A percentile compares a stretch with the other conserved stretches of the same genome.
phyloP scores from a whole-genome alignment of 2,888 invertebrate species.

The Athrips mouffetella region DNA sequence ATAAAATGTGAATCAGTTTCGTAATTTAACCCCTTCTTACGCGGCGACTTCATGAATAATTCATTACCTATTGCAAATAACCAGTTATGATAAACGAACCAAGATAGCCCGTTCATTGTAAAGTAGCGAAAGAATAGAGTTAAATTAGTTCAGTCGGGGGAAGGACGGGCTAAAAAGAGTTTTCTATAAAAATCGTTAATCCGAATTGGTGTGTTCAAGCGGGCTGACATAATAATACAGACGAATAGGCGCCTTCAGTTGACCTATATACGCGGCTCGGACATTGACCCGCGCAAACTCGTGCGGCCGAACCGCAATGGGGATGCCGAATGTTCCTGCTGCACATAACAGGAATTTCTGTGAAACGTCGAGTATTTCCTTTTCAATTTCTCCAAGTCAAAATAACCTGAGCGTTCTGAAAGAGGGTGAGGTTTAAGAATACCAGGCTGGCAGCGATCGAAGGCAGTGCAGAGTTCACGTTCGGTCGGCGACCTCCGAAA shows the following conservation, averaged over 20 bases:
- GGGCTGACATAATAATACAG: constrained; percentile 66
- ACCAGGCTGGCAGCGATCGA: constrained; percentile 42
- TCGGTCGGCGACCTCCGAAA: constrained; percentile 71
- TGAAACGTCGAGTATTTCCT: neutral
- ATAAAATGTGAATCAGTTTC: constrained; percentile 28
- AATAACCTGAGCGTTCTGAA: neutral
- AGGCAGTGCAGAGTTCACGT: constrained; percentile 64
- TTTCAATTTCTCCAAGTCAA: neutral
- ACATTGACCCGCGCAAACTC: constrained; percentile 64
- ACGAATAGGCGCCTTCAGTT: constrained; percentile 68
- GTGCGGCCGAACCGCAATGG: constrained; percentile 42
- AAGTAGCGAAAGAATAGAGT: constrained; percentile 36
- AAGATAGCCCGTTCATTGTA: constrained; percentile 27
- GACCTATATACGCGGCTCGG: constrained; percentile 70
- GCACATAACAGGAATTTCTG: neutral
- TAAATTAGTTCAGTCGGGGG: constrained; percentile 42
- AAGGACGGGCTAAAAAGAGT: constrained; percentile 40
- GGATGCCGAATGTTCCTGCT: constrained; percentile 36
- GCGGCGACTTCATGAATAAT: constrained; percentile 43
- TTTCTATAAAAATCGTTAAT: constrained; percentile 40
- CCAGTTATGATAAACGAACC: constrained; percentile 42
- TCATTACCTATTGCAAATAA: constrained; percentile 45
- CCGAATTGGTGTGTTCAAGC: constrained; percentile 44
- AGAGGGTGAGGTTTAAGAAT: constrained; percentile 13
- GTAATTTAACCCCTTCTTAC: constrained; percentile 47